Evolutionary conservation across 2,888 invertebrate genomes (phyloP), one percentile per base, ranked within the genome.

Genomic region (Micoletzkya japonica): DNA sequence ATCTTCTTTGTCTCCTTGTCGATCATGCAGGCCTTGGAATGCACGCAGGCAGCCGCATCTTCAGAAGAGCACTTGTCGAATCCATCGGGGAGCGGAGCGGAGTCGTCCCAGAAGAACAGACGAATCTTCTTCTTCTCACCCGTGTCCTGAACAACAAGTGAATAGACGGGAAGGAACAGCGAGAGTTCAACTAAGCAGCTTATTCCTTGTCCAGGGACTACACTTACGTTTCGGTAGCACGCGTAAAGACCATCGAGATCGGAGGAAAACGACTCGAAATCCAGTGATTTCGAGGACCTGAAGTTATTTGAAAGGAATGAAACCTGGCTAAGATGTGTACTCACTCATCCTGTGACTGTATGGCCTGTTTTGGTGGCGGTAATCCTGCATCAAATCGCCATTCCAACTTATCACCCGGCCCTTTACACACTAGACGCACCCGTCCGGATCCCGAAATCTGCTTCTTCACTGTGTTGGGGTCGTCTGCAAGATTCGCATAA

Each of bases 71-170:
- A 66, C 54, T 36, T n/a, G 28, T 36, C 28, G 37, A 54, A 66
- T 0, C 54, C 64, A 24, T 50, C 30, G 0, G 63, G 63, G n/a
- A n/a, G n/a, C 20, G 44, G 44, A n/a, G 54, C 37, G 3, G n/a
- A n/a, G 36, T 54, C 54, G n/a, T 66, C 64, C 20, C 28, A 52
- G 64, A 54, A 66, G 64, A 37, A 66, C 4, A 66, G 37, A 14
- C 64, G 64, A 50, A 66, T 54, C 28, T 54, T 34, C 52, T 52
- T 54, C 64, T 37, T 66, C 64, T 66, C 64, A 1, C 24, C 28
- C 1, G 52, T 54, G 1, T 66, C 50, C 64, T 64, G 52, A 57
- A 28, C 26, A n/a, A n/a, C n/a, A n/a, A n/a, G n/a, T n/a, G n/a
- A n/a, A n/a, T n/a, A n/a, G n/a, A n/a, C n/a, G n/a, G n/a, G n/a